Evolutionary conservation across 2,888 invertebrate genomes (phyloP).

Genomic region (Athripsodes cinereus): DNA sequence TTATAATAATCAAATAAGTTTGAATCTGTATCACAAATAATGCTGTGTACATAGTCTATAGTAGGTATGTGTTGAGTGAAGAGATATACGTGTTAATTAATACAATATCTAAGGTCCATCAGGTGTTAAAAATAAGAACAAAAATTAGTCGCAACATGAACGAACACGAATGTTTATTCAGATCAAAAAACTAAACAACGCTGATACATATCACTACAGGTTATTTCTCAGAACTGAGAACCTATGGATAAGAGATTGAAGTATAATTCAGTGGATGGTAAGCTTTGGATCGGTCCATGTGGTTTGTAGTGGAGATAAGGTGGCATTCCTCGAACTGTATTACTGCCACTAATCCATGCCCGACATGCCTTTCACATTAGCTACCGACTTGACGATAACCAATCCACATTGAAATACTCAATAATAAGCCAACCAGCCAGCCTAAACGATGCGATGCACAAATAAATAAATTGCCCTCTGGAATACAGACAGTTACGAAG

Average conservation of each 20-base stretch:
- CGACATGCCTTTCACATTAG: constrained; percentile 28
- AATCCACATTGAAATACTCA: constrained; percentile 1
- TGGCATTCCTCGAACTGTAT: constrained; percentile 23
- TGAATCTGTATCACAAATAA: too few relatives aligned
- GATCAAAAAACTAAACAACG: background rate
- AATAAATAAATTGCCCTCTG: background rate
- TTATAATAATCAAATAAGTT: too few relatives aligned
- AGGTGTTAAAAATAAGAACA: background rate
- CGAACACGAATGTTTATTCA: background rate
- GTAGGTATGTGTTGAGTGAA: too few relatives aligned
- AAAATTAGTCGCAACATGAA: constrained; percentile 1
- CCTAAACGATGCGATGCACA: background rate
- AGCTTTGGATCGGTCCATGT: constrained; percentile 7
- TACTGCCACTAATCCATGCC: constrained; percentile 25
- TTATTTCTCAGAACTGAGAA: background rate
- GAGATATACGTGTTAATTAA: too few relatives aligned
- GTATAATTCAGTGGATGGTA: constrained; percentile 16
- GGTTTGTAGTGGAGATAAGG: constrained; percentile 21
- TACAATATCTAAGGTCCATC: background rate
- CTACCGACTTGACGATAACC: constrained; percentile 20
- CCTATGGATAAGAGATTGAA: constrained; percentile 18
- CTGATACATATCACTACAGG: background rate
- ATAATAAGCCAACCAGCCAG: too few relatives aligned
- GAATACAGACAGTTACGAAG: background rate
- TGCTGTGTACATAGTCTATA: too few relatives aligned